Base-by-base conservation (phyloP, 1,140 invertebrate species). In the Bombus sylvicola region DNA sequence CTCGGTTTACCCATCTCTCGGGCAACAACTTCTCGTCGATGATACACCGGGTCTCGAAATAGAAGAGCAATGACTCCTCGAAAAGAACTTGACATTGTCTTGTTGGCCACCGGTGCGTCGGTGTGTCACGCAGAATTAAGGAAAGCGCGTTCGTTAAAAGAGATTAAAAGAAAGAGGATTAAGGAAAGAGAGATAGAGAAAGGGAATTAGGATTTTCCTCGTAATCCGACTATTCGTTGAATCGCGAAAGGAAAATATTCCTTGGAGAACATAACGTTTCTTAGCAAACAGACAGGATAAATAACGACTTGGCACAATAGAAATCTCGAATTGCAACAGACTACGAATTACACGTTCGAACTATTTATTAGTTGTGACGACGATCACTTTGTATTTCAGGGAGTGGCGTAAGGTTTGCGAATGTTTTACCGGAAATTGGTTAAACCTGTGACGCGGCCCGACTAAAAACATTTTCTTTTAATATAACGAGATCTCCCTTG, bases 51-150 rank as follows among this genome's bases (percentile, higher is more conserved):
- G 12, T 39, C 81, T 84, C 76, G 81, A 89, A 89, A 90, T 89
- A 90, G 89, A 90, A 82, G 85, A 87, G 81, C 88, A 87, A 90
- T 34, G 89, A 89, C 89, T 76, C 43, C 69, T 57, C 69, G 13
- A 31, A 77, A 69, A 87, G 88, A 82, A 89, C 89, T 90, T 90
- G 89, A 87, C 85, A 89, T 87, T 90, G 88, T 89, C 79, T 81
- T 80, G 77, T 57, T 74, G 59, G 12, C 43, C 25, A 53, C 18
- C 47, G 47, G 47, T 53, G 47, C 47, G 6, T 18, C 47, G 5
- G 5, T 53, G 47, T 53, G 47, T 22, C 47, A 9, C 59, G 64
- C 1, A 12, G 22, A 68, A 71, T 28, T 5, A 28, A 28, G 37
- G 10, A 10, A 39, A 37, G 4, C 37, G 25, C 3, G 22, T 10